Base-by-base conservation (phyloP, 2,113 vertebrate species). In the Rhinolophus sinicus region DNA sequence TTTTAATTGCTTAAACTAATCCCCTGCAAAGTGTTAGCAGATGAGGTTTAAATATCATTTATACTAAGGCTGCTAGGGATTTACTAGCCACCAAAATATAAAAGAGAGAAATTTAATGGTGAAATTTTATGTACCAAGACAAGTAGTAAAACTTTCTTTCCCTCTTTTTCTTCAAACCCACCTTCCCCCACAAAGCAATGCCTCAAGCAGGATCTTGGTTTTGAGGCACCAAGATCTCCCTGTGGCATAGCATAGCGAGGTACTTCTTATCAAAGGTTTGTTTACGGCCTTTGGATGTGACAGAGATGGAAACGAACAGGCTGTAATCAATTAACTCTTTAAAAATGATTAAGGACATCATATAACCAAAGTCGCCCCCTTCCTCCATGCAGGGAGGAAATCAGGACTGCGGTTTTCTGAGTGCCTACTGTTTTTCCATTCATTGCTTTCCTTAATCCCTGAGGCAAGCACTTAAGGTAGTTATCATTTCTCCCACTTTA, bases 1-100 rank as follows among this genome's bases (percentile, higher is more conserved):
- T 96, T 96, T 97, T 98, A 98, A 96, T 96, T 96, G 82, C 91
- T 97, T 93, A 91, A 94, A 93, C 82, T 75, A 94, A 95, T 96
- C 96, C 95, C 93, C 35, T 60, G 80, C 86, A 94, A 83, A 98
- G 77, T 97, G 93, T 89, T 95, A 98, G 92, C 96, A 93, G 93
- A 96, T 97, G 93, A 97, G 62, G 92, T 93, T 95, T 97, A 97
- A 95, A 85, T 83, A 96, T 97, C 94, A 92, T 56, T 93, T 83
- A 40, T 75, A 70, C 94, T 80, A 77, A 94, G 88, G 90, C 84
- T 95, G 88, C n/a, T 64, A 81, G 72, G 75, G 65, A 90, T 97
- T 96, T 92, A 83, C 85, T n/a, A 95, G 88, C 67, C 83, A 93
- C 86, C 83, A 82, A 82, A 73, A 94, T 73, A 86, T 64, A 84